Evolutionary conservation across 2,797 vertebrate species (phyloP).

Genomic region (Agapornis canus): DNA sequence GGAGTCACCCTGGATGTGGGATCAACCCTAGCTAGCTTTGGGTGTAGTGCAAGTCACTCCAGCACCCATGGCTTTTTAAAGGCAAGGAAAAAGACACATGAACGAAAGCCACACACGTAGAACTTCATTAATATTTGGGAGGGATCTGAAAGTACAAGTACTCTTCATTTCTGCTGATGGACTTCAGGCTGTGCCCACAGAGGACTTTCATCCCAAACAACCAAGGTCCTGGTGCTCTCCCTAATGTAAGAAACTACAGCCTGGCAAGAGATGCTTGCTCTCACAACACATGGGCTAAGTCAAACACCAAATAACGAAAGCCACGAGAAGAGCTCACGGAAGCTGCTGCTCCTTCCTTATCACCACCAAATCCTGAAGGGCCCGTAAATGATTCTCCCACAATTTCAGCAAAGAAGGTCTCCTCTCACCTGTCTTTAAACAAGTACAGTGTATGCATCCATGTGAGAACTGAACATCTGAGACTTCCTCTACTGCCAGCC

Average conservation of each 20-base stretch:
- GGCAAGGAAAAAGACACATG: not conserved
- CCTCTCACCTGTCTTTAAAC: not conserved
- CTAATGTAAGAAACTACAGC: not conserved
- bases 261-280: not conserved
- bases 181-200: not conserved
- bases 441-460: not conserved
- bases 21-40: not conserved
- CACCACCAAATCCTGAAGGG: not conserved
- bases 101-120: not conserved
- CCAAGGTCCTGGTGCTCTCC: not conserved
- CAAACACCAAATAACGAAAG: not conserved
- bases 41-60: not conserved
- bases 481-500: not conserved
- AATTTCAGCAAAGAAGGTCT: not conserved
- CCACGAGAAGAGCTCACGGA: not conserved
- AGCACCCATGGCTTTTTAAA: fast-evolving
- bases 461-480: not conserved
- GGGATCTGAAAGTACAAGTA: not conserved
- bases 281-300: not conserved
- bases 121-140: not conserved
- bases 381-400: not conserved
- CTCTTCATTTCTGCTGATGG: not conserved
- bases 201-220: not conserved
- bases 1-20: not conserved
- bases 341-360: not conserved